A percentile compares a stretch with the other conserved stretches of the same genome.
phyloP scores from a whole-genome alignment of 2,888 invertebrate species.

The Prionchulus punctatus region DNA sequence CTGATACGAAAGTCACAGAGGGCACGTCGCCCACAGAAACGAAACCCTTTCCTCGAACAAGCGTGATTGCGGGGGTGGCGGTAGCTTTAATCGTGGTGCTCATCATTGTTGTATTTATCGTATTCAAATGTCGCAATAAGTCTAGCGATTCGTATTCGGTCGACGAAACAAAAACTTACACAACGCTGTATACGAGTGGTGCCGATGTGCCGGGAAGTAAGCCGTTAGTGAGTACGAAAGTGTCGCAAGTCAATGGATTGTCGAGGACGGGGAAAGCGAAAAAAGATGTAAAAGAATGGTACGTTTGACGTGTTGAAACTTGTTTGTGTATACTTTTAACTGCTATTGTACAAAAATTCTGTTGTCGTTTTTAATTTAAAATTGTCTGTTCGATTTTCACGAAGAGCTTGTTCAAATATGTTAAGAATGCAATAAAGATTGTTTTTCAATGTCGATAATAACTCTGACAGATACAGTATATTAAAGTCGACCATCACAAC shows the following conservation, averaged over 20 bases:
- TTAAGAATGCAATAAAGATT: too few relatives aligned
- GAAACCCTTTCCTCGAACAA: conserved; percentile 49
- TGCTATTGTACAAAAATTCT: too few relatives aligned
- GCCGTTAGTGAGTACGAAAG: not conserved
- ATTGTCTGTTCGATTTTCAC: too few relatives aligned
- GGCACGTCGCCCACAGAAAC: too few relatives aligned
- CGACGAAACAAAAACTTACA: conserved; percentile 59
- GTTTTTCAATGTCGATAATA: too few relatives aligned
- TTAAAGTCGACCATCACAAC: too few relatives aligned
- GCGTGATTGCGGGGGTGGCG: conserved; percentile 58
- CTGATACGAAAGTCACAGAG: too few relatives aligned
- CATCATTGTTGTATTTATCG: conserved; percentile 61
- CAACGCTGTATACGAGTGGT: conserved; percentile 14
- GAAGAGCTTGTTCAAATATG: too few relatives aligned
- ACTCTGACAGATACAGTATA: too few relatives aligned
- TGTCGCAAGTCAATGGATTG: not conserved
- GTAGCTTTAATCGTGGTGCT: conserved; percentile 77
- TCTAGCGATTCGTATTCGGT: conserved; percentile 72
- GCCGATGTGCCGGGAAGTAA: not conserved
- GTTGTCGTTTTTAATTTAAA: too few relatives aligned
- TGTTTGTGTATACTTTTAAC: too few relatives aligned
- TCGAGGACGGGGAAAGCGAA: not conserved
- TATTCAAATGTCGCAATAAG: conserved; percentile 58
- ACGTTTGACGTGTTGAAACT: conserved; percentile 60
- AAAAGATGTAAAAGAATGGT: conserved; percentile 86